Conservation (phyloP, 2,113 vertebrate species). For the Sigmodon hispidus region DNA sequence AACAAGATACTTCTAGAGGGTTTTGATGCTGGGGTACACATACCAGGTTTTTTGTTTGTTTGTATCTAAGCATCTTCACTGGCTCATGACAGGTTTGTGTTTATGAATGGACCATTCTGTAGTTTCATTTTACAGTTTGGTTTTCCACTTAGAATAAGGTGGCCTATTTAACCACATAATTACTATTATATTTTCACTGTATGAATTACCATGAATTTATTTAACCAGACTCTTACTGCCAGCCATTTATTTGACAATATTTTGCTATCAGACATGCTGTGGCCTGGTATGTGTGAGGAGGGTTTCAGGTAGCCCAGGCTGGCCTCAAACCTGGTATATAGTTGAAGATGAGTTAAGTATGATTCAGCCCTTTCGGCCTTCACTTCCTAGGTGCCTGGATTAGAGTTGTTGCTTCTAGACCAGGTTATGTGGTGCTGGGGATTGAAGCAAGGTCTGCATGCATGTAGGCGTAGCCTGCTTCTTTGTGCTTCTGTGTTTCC, state of each 20-base stretch:
- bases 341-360: not conserved
- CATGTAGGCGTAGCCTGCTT: not conserved
- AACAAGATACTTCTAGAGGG: not conserved
- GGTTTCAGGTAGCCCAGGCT: not conserved
- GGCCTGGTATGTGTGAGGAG: not conserved
- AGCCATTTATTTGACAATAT: not conserved
- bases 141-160: slow-evolving; percentile 27
- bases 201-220: not conserved
- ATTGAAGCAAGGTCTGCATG: not conserved
- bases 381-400: not conserved
- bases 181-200: not conserved
- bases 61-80: slow-evolving; percentile 36
- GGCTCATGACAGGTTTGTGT: not conserved
- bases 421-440: not conserved
- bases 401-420: not conserved
- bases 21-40: not conserved
- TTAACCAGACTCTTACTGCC: not conserved
- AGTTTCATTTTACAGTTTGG: slow-evolving; percentile 54
- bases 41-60: not conserved
- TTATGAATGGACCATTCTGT: slow-evolving; percentile 1
- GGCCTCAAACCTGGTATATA: not conserved
- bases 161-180: slow-evolving; percentile 2
- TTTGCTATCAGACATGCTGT: not conserved
- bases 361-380: not conserved
- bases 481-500: slow-evolving; percentile 25